Evolutionary conservation across 2,113 vertebrate genomes (phyloP).

Genomic region (Axis porcinus): DNA sequence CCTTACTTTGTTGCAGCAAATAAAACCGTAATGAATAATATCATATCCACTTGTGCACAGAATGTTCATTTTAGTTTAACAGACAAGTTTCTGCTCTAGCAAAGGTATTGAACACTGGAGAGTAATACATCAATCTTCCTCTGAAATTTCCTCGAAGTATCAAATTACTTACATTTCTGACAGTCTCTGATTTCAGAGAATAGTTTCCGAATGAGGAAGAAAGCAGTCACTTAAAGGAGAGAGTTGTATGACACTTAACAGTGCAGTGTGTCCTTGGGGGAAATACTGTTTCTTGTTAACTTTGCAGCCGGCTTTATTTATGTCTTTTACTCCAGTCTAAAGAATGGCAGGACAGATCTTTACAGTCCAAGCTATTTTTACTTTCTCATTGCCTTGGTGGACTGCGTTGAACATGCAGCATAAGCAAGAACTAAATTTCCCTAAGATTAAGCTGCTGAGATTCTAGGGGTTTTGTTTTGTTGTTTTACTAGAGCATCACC

Average conservation of each 20-base stretch:
- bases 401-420: neutral
- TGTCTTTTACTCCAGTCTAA: conserved; percentile 3
- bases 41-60: neutral
- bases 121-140: neutral
- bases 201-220: neutral
- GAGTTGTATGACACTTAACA: neutral
- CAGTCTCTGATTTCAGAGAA: neutral
- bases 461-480: neutral
- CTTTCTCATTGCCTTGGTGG: neutral
- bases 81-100: neutral
- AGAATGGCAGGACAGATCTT: neutral
- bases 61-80: neutral
- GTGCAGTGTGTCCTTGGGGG: neutral
- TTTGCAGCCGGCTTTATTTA: conserved; percentile 5
- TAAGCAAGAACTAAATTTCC: neutral
- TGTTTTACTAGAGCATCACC: neutral
- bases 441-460: neutral
- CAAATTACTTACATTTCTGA: neutral
- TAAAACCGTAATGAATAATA: neutral
- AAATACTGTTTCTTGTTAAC: conserved; percentile 28
- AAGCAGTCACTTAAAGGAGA: neutral
- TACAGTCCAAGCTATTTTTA: conserved; percentile 3
- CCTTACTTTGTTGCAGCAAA: neutral
- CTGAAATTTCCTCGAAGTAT: neutral
- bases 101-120: neutral